Percentiles rank a stretch among this genome's conserved stretches.
These are phyloP conservation scores for Colaptes auratus DNA, from an alignment of 2,113 vertebrate genomes.

Conservation along the genomic window DNA sequence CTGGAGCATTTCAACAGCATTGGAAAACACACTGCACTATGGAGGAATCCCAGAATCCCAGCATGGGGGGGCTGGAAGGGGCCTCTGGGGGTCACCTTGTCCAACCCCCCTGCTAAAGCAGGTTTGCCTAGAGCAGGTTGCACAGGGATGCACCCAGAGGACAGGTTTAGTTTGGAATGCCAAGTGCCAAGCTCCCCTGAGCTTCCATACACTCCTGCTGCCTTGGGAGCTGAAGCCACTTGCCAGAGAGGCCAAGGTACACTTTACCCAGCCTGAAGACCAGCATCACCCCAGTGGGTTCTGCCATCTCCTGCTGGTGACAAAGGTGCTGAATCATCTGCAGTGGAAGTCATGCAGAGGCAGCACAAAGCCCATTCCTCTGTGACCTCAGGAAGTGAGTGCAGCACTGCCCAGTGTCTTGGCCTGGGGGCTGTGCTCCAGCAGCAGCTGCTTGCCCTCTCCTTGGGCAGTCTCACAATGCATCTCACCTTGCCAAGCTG, in stretches of 20 bases:
- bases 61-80: too few relatives aligned
- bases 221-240: not conserved
- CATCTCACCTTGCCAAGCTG: not conserved
- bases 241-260: not conserved
- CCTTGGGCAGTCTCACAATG: not conserved
- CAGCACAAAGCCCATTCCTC: not conserved
- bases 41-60: not conserved
- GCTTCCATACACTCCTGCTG: not conserved
- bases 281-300: not conserved
- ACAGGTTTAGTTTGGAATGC: not conserved
- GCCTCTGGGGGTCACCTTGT: too few relatives aligned
- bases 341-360: not conserved
- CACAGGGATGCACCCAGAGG: too few relatives aligned
- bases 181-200: fast-evolving
- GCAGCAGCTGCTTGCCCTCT: not conserved
- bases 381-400: not conserved
- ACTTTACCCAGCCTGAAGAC: not conserved
- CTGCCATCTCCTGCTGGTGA: fast-evolving
- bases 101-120: too few relatives aligned
- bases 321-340: not conserved
- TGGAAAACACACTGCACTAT: fast-evolving
- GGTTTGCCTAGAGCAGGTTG: too few relatives aligned
- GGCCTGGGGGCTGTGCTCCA: not conserved
- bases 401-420: not conserved
- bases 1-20: not conserved